Evolutionary conservation across 2,888 invertebrate genomes (phyloP).

Genomic region (Hyalella azteca): DNA sequence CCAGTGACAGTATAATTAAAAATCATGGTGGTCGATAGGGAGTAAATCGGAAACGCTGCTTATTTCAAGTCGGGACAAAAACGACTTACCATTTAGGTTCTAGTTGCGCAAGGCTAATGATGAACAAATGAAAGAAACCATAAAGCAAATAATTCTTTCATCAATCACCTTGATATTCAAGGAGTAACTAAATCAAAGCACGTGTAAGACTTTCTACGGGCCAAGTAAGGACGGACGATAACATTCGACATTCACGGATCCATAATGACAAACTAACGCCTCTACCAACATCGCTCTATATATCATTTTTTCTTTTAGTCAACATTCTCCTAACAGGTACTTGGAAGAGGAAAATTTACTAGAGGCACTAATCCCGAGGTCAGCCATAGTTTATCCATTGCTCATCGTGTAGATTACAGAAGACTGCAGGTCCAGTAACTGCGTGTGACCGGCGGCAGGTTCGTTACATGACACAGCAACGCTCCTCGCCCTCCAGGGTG

Average conservation of each 20-base stretch:
- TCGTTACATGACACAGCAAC: slow-evolving; percentile 28
- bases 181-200: too few relatives aligned
- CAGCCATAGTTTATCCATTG: background rate
- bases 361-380: slow-evolving; percentile 5
- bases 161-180: too few relatives aligned
- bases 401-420: background rate
- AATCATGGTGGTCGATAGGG: background rate
- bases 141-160: too few relatives aligned
- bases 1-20: background rate
- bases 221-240: too few relatives aligned
- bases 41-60: background rate
- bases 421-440: background rate
- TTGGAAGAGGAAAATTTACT: background rate
- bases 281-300: too few relatives aligned
- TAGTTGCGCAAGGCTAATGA: background rate
- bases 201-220: too few relatives aligned
- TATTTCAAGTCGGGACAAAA: background rate
- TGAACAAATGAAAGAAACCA: too few relatives aligned
- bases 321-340: background rate
- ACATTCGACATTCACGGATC: too few relatives aligned
- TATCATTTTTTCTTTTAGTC: background rate
- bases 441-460: background rate
- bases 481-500: slow-evolving; percentile 33
- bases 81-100: background rate
- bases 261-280: too few relatives aligned